Evolutionary conservation across 2,113 vertebrate species (phyloP).

Genomic region (Sinocyclocheilus maitianheensis): DNA sequence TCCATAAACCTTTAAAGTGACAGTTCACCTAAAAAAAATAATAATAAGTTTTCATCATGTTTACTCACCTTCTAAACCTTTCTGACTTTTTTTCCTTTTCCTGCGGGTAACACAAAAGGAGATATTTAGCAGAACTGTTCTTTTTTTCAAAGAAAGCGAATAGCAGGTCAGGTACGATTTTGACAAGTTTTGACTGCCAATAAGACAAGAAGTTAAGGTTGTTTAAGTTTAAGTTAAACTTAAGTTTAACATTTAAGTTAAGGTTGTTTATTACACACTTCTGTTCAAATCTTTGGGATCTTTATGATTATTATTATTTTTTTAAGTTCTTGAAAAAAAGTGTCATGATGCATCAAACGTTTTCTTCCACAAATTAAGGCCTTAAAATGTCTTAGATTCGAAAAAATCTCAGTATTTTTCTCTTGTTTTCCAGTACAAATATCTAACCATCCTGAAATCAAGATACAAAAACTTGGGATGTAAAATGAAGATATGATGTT

Average conservation of each 20-base stretch:
- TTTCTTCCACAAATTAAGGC: background rate
- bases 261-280: background rate
- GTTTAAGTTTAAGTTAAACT: background rate
- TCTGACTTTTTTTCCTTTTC: background rate
- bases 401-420: no score
- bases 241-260: background rate
- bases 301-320: background rate
- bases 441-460: no score
- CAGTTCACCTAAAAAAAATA: background rate
- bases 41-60: no score
- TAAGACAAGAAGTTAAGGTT: background rate
- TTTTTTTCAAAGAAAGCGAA: background rate
- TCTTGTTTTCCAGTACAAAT: no score
- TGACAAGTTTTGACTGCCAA: no score
- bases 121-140: background rate
- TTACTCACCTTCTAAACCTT: background rate
- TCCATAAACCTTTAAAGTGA: background rate
- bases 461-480: no score
- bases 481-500: no score
- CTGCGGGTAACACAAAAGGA: background rate
- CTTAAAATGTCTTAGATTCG: no score
- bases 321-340: background rate
- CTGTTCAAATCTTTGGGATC: background rate
- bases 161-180: background rate
- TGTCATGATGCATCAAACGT: background rate